Conservation (phyloP, 2,888 invertebrate genomes). For the Glyphotaelius pellucidus region DNA sequence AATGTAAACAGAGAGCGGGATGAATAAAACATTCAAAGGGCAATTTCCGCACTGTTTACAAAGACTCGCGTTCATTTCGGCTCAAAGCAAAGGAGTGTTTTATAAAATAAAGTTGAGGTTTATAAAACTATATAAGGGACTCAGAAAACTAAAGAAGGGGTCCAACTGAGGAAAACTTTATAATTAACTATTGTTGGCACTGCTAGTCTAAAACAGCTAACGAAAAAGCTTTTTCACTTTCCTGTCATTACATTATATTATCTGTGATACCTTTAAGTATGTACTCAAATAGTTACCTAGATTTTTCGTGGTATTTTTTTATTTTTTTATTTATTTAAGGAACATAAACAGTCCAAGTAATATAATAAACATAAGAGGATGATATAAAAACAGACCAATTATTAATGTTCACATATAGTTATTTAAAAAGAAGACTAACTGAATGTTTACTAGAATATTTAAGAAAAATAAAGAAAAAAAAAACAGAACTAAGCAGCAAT, state of each 20-base stretch:
- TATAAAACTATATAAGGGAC: neutral
- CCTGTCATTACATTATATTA: neutral
- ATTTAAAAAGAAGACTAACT: too few relatives aligned
- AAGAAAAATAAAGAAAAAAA: too few relatives aligned
- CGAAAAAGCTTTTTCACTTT: neutral
- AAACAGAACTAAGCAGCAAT: too few relatives aligned
- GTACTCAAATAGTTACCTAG: too few relatives aligned
- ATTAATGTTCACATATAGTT: too few relatives aligned
- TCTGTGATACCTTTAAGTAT: neutral
- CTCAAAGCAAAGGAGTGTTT: neutral
- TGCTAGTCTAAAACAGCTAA: neutral
- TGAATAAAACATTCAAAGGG: constrained; percentile 2
- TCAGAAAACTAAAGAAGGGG: neutral
- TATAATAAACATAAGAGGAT: too few relatives aligned
- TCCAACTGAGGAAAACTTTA: neutral
- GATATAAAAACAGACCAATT: too few relatives aligned
- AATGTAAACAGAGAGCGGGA: neutral
- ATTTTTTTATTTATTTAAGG: too few relatives aligned
- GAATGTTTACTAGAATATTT: too few relatives aligned
- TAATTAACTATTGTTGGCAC: neutral
- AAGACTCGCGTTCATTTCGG: neutral
- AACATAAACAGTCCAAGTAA: too few relatives aligned
- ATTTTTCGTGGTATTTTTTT: too few relatives aligned
- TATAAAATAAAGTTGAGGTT: neutral
- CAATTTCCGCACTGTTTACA: neutral